These are phyloP conservation scores for Sisyra terminalis DNA, from an alignment of 2,888 invertebrate genomes.

Conservation along the genomic window DNA sequence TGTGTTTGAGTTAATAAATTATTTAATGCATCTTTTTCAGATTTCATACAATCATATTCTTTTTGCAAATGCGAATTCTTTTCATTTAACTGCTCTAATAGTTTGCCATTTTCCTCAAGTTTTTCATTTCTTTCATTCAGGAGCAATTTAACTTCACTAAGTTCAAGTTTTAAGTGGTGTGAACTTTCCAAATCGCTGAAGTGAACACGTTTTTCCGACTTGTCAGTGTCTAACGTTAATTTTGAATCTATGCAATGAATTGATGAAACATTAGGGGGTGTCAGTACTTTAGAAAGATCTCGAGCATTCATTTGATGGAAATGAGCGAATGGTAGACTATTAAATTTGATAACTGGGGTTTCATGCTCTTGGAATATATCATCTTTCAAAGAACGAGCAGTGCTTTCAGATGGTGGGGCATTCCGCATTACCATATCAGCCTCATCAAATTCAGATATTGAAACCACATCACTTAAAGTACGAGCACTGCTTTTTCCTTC, in stretches of 20 bases:
- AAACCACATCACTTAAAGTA: constrained; percentile 54
- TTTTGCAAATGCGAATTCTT: constrained; percentile 22
- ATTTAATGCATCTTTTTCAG: constrained; percentile 22
- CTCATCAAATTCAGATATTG: constrained; percentile 56
- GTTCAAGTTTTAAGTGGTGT: constrained; percentile 34
- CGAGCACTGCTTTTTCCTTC: constrained; percentile 44
- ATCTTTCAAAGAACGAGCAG: constrained; percentile 8
- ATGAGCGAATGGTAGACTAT: no score
- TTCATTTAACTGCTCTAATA: constrained; percentile 30
- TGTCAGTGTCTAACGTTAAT: neutral
- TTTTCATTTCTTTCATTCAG: constrained; percentile 38
- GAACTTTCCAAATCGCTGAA: constrained; percentile 39
- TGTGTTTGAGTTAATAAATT: no score
- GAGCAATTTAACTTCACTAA: constrained; percentile 36
- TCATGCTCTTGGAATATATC: neutral
- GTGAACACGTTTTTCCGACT: constrained; percentile 21
- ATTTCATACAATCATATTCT: constrained; percentile 37
- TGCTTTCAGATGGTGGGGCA: constrained; percentile 23
- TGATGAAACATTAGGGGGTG: constrained; percentile 1
- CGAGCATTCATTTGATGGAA: no score
- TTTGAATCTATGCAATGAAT: constrained; percentile 1
- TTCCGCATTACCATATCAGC: constrained; percentile 38
- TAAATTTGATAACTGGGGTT: neutral
- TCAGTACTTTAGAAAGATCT: no score
- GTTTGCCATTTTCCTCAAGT: constrained; percentile 39